Evolutionary conservation across 2,113 vertebrate species (phyloP), one percentile per base, ranked within the genome.

Genomic region (Phylloscopus trochilus): DNA sequence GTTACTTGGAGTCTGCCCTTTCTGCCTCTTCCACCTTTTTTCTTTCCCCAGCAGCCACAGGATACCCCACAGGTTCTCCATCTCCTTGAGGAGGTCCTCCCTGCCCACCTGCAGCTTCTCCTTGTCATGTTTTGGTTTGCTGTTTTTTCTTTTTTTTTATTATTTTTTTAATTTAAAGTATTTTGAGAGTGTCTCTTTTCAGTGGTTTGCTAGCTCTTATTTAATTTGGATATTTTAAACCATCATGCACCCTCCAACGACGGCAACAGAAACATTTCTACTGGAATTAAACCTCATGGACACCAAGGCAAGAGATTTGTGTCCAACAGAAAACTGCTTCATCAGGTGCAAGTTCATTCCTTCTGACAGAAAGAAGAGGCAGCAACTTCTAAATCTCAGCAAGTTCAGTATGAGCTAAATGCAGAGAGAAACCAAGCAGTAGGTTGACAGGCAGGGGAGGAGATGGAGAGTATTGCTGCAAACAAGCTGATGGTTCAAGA

Each of bases 381-480:
- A 69, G 59, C 62, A 73, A 53, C 43, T 82, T 62, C 47, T 51
- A 49, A 60, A 51, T 26, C 63, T 77, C 70, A 91, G 39, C 28
- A 82, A 51, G 63, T 88, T 59, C 84, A 62, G 31, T 33, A 59
- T 22, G 30, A 73, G 33, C 35, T 76, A 79, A 93, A 60, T 2
- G 9, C 6, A 35, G 55, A 62, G 5, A 70, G 64, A 67, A 74
- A 77, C 10, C 69, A 92, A 79, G 66, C 26, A 18, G 56, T 0
- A 79, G 62, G 47, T 8, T 66, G 67, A 66, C 11, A 66, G 78
- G 78, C 37, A 68, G 59, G 74, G 89, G 63, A 75, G 46, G 51
- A 83, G 59, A 41, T 60, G 31, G 59, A 78, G 47, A 44, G 39
- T 93, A 92, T 88, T 94, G 93, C 93, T 95, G 93, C 82, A 90